These are phyloP conservation scores for Ceriagrion tenellum DNA, from an alignment of 2,888 invertebrate genomes.

Conservation along the genomic window DNA sequence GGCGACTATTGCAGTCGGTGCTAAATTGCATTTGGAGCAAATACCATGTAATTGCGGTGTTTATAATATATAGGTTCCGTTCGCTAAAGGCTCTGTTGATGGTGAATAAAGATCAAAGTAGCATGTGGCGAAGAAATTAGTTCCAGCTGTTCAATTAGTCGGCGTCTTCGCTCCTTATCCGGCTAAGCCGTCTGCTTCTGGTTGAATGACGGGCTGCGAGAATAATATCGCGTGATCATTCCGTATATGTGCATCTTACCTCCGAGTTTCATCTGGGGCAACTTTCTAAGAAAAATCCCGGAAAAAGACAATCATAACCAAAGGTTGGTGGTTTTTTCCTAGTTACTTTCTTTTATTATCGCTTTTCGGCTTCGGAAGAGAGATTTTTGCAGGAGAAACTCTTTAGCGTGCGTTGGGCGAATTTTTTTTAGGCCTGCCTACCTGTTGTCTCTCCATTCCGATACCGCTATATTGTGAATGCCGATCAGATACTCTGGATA, in stretches of 20 bases:
- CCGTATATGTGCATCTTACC: background rate
- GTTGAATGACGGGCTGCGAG: background rate
- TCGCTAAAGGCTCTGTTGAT: background rate
- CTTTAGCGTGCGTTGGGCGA: background rate
- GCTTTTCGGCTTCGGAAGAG: background rate
- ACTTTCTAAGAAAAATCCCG: background rate
- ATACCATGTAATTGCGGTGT: background rate
- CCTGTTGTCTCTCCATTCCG: no score
- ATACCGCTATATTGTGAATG: no score
- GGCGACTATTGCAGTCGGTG: background rate
- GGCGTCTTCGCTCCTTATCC: background rate
- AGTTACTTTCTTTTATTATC: background rate
- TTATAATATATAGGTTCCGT: background rate
- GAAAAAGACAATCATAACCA: background rate
- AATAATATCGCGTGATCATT: background rate
- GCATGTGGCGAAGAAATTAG: background rate
- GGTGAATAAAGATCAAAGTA: background rate
- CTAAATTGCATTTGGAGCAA: background rate
- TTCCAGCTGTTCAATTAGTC: background rate
- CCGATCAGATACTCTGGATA: no score
- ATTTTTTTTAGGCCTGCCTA: background rate
- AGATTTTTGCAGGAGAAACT: background rate
- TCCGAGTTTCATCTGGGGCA: background rate
- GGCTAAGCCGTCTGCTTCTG: background rate
- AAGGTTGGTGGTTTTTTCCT: background rate